Evolutionary conservation across 2,888 invertebrate genomes (phyloP).

Genomic region (Tholera decimalis): DNA sequence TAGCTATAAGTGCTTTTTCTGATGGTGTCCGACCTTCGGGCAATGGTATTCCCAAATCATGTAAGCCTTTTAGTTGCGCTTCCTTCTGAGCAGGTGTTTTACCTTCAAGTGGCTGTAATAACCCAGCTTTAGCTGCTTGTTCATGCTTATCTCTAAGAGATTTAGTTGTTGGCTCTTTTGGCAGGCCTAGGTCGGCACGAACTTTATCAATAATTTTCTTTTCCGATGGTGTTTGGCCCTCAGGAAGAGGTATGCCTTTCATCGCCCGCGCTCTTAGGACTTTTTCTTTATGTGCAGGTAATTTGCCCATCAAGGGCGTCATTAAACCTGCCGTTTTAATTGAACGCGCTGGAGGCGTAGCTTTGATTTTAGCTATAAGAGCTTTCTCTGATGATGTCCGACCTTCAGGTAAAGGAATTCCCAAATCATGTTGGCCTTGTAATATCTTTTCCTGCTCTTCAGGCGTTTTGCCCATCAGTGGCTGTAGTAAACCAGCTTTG

Average conservation of each 20-base stretch:
- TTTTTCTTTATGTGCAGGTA: constrained; percentile 19
- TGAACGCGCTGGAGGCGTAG: neutral
- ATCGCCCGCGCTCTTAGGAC: constrained; percentile 28
- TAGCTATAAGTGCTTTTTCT: constrained; percentile 41
- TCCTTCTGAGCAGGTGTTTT: constrained; percentile 62
- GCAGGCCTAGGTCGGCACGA: constrained; percentile 58
- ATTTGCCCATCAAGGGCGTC: constrained; percentile 10
- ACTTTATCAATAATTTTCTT: constrained; percentile 51
- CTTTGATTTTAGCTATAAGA: constrained; percentile 38
- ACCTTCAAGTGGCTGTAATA: constrained; percentile 61
- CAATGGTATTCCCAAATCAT: constrained; percentile 60
- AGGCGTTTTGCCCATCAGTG: constrained; percentile 21
- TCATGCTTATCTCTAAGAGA: constrained; percentile 38
- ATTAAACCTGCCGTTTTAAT: neutral
- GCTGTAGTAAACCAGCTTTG: constrained; percentile 12
- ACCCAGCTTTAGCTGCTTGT: constrained; percentile 59
- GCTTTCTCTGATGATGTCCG: constrained; percentile 55
- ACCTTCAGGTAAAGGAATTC: constrained; percentile 34
- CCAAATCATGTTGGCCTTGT: constrained; percentile 3
- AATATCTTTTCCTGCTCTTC: constrained; percentile 27
- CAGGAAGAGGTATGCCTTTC: constrained; percentile 42
- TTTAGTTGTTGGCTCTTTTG: constrained; percentile 52
- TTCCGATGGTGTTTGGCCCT: constrained; percentile 61
- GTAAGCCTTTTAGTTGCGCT: constrained; percentile 57
- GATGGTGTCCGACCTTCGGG: constrained; percentile 69